Conservation (phyloP, 2,797 vertebrate genomes). For the Carapus acus region DNA sequence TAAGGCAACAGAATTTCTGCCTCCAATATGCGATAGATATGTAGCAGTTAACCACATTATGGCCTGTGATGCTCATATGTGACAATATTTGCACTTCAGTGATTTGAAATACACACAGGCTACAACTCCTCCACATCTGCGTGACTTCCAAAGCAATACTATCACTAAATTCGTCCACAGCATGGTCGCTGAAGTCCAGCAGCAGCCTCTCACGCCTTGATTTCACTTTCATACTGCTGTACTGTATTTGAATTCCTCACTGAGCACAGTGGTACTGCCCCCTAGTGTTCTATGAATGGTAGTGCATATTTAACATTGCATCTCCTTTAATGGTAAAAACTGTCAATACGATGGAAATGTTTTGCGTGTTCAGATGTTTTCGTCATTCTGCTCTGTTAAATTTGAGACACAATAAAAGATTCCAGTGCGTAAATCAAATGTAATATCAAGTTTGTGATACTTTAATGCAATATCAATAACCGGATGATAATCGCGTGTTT, state of each 20-base stretch:
- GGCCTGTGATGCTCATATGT: background rate
- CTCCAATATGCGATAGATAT: no score
- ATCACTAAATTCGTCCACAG: background rate
- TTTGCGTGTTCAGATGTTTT: no score
- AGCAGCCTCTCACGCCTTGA: background rate
- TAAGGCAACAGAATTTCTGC: conserved; percentile 12
- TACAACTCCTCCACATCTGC: background rate
- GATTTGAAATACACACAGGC: conserved; percentile 1
- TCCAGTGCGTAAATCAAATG: no score
- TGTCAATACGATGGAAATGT: no score
- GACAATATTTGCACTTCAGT: conserved; percentile 7
- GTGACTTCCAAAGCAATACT: background rate
- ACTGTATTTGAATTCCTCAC: background rate
- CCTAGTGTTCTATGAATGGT: conserved; percentile 24
- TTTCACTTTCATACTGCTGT: background rate
- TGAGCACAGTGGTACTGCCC: conserved; percentile 9
- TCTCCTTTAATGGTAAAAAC: no score
- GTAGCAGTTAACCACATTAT: conserved; percentile 9
- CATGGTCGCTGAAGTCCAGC: background rate
- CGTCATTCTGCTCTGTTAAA: no score
- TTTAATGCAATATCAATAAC: no score
- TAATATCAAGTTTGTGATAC: no score
- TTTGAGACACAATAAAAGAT: no score
- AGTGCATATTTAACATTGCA: no score
- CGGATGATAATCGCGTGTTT: no score